These are phyloP conservation scores for Gobio gobio DNA, from an alignment of 2,113 vertebrate species.

Conservation along the genomic window DNA sequence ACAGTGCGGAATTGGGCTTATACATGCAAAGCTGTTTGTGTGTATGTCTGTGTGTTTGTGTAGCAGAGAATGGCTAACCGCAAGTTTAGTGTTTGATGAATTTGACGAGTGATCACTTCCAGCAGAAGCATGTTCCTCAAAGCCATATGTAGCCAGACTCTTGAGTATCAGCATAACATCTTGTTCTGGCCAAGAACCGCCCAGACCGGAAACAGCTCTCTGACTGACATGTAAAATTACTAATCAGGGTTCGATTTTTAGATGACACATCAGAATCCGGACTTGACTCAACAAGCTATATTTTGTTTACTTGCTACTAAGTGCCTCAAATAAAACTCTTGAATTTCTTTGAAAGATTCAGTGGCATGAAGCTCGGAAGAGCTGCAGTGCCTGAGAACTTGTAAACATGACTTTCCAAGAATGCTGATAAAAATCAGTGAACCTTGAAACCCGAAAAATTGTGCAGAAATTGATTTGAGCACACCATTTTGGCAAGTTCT, in stretches of 20 bases:
- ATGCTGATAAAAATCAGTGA: background rate
- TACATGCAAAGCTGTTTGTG: background rate
- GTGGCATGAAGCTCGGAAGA: background rate
- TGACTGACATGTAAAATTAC: background rate
- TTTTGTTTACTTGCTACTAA: constrained; percentile 9
- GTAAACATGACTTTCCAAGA: background rate
- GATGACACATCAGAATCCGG: background rate
- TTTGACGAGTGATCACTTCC: constrained; percentile 5
- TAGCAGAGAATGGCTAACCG: background rate
- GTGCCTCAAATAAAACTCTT: background rate
- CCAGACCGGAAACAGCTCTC: background rate
- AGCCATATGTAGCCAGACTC: constrained; percentile 1
- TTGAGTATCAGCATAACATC: constrained; percentile 14
- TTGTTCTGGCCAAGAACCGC: constrained; percentile 2
- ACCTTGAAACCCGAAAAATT: background rate
- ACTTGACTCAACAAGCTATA: constrained; percentile 11
- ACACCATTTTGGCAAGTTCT: background rate
- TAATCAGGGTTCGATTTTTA: background rate
- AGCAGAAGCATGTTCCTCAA: constrained; percentile 11
- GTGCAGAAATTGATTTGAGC: background rate
- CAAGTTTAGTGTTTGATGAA: constrained; percentile 10
- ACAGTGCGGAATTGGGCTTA: background rate
- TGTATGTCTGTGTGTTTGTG: background rate
- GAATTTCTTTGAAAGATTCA: background rate
- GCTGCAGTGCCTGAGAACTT: background rate